These are phyloP conservation scores for Hyperoplus immaculatus DNA, from an alignment of 2,797 vertebrate species.

Conservation along the genomic window DNA sequence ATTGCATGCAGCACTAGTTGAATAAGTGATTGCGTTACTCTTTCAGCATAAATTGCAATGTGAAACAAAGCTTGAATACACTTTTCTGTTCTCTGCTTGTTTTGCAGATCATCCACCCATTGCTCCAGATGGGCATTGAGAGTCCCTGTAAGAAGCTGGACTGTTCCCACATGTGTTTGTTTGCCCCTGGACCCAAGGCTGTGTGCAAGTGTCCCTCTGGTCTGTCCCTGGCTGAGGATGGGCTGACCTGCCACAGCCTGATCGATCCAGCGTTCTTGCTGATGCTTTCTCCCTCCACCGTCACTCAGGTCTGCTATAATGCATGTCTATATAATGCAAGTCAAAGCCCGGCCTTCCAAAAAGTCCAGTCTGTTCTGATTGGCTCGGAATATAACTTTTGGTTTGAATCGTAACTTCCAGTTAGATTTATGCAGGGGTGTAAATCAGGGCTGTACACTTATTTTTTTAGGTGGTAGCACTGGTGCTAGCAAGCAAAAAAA, in stretches of 20 bases:
- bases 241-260: slow-evolving; percentile 83
- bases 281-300: slow-evolving; percentile 80
- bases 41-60: neutral
- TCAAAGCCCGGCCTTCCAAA: no score
- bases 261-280: slow-evolving; percentile 85
- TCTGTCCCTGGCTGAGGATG: slow-evolving; percentile 82
- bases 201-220: slow-evolving; percentile 88
- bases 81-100: neutral
- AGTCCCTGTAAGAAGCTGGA: slow-evolving; percentile 81
- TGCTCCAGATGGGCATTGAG: slow-evolving; percentile 77
- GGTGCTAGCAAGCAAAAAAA: no score
- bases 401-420: no score
- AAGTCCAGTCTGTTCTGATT: no score
- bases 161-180: slow-evolving; percentile 93
- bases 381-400: no score
- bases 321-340: no score
- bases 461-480: no score
- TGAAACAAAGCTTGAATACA: neutral
- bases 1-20: neutral
- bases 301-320: slow-evolving; percentile 85
- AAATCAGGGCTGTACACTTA: no score
- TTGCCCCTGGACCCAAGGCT: slow-evolving; percentile 81
- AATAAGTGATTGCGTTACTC: neutral
- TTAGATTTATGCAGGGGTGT: no score
- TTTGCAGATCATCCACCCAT: slow-evolving; percentile 89